These are phyloP conservation scores for Solen grandis DNA, from an alignment of 1,140 invertebrate genomes.

Conservation along the genomic window DNA sequence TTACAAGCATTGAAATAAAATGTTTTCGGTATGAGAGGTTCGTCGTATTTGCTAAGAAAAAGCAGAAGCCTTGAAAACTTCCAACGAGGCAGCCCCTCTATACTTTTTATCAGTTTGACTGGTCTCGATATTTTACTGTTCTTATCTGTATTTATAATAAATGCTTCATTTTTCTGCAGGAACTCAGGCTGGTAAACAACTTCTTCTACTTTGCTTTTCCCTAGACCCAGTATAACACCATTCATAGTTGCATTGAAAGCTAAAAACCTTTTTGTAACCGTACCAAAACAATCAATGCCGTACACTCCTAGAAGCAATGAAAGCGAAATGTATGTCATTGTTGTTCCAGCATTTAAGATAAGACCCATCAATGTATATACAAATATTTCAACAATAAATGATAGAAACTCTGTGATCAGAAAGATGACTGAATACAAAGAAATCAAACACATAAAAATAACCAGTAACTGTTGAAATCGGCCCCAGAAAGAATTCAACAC, in stretches of 20 bases:
- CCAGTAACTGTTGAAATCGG: slow-evolving; percentile 29
- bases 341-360: slow-evolving; percentile 58
- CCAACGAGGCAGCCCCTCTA: slow-evolving; percentile 19
- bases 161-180: slow-evolving; percentile 60
- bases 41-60: slow-evolving; percentile 43
- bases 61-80: slow-evolving; percentile 12
- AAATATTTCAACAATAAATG: slow-evolving; percentile 59
- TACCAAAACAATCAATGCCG: slow-evolving; percentile 57
- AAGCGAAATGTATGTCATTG: slow-evolving; percentile 56
- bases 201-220: slow-evolving; percentile 59
- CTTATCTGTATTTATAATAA: slow-evolving; percentile 50
- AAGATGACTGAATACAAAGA: slow-evolving; percentile 60
- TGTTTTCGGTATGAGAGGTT: slow-evolving; percentile 23
- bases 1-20: slow-evolving; percentile 47
- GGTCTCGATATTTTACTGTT: neutral
- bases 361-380: slow-evolving; percentile 64
- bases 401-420: too few relatives aligned
- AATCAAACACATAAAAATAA: slow-evolving; percentile 52
- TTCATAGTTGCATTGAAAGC: slow-evolving; percentile 62
- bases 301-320: slow-evolving; percentile 60
- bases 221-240: slow-evolving; percentile 20
- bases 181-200: slow-evolving; percentile 37
- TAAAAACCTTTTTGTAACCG: slow-evolving; percentile 58
- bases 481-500: neutral
- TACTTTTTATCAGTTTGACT: neutral